Conservation (phyloP, 2,888 invertebrate genomes). For the Subacronicta megacephala region DNA sequence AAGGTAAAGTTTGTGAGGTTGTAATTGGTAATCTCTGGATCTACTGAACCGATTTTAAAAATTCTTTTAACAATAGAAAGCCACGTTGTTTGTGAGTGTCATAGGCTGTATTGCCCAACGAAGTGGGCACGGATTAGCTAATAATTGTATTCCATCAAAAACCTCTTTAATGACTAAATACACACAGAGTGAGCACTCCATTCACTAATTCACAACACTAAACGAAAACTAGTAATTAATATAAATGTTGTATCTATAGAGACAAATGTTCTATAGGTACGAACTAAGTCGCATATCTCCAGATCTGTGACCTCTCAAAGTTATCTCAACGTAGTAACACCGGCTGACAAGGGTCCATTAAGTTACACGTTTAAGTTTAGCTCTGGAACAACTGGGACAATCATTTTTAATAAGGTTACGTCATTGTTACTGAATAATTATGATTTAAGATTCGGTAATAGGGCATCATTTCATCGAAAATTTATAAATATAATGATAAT, state of each 20-base stretch:
- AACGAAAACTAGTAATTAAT: conserved; percentile 38
- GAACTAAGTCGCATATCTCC: conserved; percentile 43
- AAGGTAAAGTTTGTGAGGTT: too few relatives aligned
- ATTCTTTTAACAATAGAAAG: too few relatives aligned
- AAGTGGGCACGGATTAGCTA: too few relatives aligned
- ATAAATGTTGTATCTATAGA: conserved; percentile 41
- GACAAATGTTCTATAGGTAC: conserved; percentile 40
- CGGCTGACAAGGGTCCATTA: conserved; percentile 59
- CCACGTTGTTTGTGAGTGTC: too few relatives aligned
- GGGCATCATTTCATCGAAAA: conserved; percentile 1
- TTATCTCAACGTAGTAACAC: conserved; percentile 51
- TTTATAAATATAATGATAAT: too few relatives aligned
- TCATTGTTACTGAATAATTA: conserved; percentile 48
- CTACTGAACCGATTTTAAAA: too few relatives aligned
- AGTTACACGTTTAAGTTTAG: conserved; percentile 51
- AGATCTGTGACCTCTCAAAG: conserved; percentile 48
- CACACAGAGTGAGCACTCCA: conserved; percentile 15
- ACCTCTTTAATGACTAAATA: too few relatives aligned
- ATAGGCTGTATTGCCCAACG: too few relatives aligned
- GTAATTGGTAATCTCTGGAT: too few relatives aligned
- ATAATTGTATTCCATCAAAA: too few relatives aligned
- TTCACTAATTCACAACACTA: neutral
- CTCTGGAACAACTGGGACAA: conserved; percentile 48
- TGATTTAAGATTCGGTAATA: conserved; percentile 33
- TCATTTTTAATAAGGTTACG: conserved; percentile 57